Base-by-base conservation (phyloP, 92 coral and sea anemone species). In the Palythoa grandiflora region DNA sequence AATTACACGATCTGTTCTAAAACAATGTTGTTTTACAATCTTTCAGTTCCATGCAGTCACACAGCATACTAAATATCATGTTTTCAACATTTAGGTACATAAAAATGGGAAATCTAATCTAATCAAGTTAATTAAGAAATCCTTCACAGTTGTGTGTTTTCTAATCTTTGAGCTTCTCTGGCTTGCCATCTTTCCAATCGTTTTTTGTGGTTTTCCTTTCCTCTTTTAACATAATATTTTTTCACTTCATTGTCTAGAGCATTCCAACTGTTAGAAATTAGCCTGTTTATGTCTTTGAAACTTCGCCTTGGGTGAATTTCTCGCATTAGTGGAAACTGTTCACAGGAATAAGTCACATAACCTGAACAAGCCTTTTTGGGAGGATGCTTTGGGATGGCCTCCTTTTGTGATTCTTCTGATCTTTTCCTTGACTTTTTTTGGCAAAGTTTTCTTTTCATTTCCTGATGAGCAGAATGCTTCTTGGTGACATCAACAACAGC, bases 341-440 rank as follows among this genome's bases (percentile, higher is more conserved):
- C 77, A 13, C 52, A 73, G 15, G 77, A 73, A 47, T 73, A 73
- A 12, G 77, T 73, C 47, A 73, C 51, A 35, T 73, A 73, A 38
- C 77, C 77, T 20, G 51, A 20, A 35, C 77, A 73, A 73, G 77
- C 77, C 20, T 35, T 20, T 47, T 73, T 38, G 77, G 77, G 77
- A 38, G 77, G 77, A 38, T 73, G 77, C 20, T 73, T 73, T 73
- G 77, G 77, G 15, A 73, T 73, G 51, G 77, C 77, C 77, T 73
- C 77, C 52, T 73, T 73, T 38, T 47, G 77, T 38, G 77, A 73
- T 39, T 73, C 77, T 19, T 40, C 77, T 3, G 51, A 38, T 13
- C 77, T 73, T 39, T 73, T 73, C 19, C 77, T 38, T 38, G 77
- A 73, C 47, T 73, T 73, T 35, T 73, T 73, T 47, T 73, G 77